Conservation (phyloP, 2,888 invertebrate genomes). For the Dolichomitus sp. region DNA sequence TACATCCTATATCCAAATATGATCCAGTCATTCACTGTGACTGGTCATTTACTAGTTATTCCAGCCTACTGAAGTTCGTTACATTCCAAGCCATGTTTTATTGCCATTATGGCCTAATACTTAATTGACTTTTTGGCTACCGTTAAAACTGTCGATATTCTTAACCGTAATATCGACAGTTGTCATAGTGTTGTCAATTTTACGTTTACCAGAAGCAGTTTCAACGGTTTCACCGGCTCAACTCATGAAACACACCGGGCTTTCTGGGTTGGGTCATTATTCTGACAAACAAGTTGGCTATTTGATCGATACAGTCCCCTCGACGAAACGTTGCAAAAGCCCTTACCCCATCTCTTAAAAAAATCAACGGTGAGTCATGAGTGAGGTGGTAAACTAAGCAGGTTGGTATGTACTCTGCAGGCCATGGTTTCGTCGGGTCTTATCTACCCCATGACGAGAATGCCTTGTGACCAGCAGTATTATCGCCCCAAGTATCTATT, state of each 20-base stretch:
- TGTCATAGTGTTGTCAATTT: neutral
- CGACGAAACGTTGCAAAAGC: constrained; percentile 65
- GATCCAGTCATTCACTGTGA: too few relatives aligned
- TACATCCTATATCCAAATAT: too few relatives aligned
- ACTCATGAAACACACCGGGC: constrained; percentile 47
- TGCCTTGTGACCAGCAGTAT: constrained; percentile 3
- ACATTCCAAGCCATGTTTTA: too few relatives aligned
- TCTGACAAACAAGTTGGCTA: constrained; percentile 75
- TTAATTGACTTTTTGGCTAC: neutral
- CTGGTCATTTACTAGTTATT: too few relatives aligned
- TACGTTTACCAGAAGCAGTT: constrained; percentile 37
- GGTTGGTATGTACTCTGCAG: constrained; percentile 64
- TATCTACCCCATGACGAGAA: constrained; percentile 70
- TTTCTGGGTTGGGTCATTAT: constrained; percentile 67
- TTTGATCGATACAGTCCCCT: constrained; percentile 76
- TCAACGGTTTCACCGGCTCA: constrained; percentile 43
- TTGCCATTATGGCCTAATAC: too few relatives aligned
- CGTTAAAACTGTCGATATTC: neutral
- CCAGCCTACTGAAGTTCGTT: too few relatives aligned
- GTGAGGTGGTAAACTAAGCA: constrained; percentile 52
- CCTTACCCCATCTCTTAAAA: constrained; percentile 48
- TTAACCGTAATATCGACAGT: neutral
- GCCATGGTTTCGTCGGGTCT: constrained; percentile 66
- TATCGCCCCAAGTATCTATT: constrained; percentile 35
- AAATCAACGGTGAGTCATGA: constrained; percentile 71